Conservation (phyloP, 2,888 invertebrate genomes). For the Mystacides longicornis region DNA sequence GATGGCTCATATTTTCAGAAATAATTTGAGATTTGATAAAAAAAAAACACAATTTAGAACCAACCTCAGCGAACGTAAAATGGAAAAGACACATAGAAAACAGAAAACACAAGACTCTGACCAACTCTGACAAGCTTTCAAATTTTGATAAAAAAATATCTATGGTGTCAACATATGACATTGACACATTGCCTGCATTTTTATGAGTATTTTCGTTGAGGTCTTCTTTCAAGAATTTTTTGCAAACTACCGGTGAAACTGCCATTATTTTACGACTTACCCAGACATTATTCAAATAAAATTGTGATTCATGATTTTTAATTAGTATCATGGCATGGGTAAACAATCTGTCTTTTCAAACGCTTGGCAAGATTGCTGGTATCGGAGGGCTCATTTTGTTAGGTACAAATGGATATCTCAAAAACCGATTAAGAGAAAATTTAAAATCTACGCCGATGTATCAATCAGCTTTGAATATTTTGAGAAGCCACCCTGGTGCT, state of each 20-base stretch:
- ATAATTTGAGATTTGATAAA: not conserved
- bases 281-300: not conserved
- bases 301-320: not conserved
- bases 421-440: slow-evolving; percentile 47
- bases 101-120: too few species aligned
- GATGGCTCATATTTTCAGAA: not conserved
- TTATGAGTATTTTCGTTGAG: too few species aligned
- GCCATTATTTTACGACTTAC: too few species aligned
- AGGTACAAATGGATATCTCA: slow-evolving; percentile 44
- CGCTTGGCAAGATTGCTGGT: slow-evolving; percentile 55
- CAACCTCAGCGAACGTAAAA: too few species aligned
- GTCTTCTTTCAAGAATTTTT: too few species aligned
- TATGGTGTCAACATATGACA: too few species aligned
- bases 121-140: too few species aligned
- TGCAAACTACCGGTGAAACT: too few species aligned
- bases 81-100: too few species aligned
- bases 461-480: slow-evolving; percentile 51
- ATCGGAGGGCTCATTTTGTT: slow-evolving; percentile 54
- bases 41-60: too few species aligned
- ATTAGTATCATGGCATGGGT: not conserved
- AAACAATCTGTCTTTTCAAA: not conserved
- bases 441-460: slow-evolving; percentile 54
- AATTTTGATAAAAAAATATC: too few species aligned
- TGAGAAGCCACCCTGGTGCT: slow-evolving; percentile 54
- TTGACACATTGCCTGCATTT: too few species aligned